These are phyloP conservation scores for Erebia epiphron DNA, from an alignment of 2,888 invertebrate genomes.

Conservation along the genomic window DNA sequence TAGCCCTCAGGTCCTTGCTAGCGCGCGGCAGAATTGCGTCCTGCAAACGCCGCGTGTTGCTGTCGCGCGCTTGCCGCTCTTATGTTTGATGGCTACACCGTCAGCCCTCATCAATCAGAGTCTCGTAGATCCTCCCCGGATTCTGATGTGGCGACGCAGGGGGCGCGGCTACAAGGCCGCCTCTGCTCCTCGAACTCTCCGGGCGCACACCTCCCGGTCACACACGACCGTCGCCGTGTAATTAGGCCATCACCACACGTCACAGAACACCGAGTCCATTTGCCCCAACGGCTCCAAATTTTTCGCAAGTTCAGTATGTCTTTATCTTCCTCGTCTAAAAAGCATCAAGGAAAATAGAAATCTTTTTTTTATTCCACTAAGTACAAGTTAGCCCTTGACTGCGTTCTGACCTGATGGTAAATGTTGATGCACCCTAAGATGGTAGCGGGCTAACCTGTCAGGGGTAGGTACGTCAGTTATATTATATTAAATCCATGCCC, in stretches of 20 bases:
- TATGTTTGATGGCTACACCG: too few relatives aligned
- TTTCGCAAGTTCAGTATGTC: constrained; percentile 56
- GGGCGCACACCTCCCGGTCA: constrained; percentile 65
- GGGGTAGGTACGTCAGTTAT: too few relatives aligned
- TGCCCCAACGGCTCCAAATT: constrained; percentile 74
- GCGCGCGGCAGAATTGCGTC: too few relatives aligned
- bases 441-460: too few relatives aligned
- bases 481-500: too few relatives aligned
- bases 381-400: too few relatives aligned
- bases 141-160: constrained; percentile 47
- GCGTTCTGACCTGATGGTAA: too few relatives aligned
- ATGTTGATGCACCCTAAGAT: too few relatives aligned
- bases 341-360: too few relatives aligned
- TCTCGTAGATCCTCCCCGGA: constrained; percentile 23
- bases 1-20: too few relatives aligned
- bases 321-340: constrained; percentile 25
- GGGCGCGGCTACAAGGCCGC: constrained; percentile 56
- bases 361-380: background rate
- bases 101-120: constrained; percentile 18
- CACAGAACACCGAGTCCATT: constrained; percentile 69
- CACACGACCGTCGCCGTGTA: constrained; percentile 58
- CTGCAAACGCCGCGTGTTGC: too few relatives aligned
- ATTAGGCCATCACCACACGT: constrained; percentile 64
- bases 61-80: too few relatives aligned
- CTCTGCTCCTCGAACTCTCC: constrained; percentile 70